These are phyloP conservation scores for Callopanchax toddi DNA, from an alignment of 2,113 vertebrate species.

Conservation along the genomic window DNA sequence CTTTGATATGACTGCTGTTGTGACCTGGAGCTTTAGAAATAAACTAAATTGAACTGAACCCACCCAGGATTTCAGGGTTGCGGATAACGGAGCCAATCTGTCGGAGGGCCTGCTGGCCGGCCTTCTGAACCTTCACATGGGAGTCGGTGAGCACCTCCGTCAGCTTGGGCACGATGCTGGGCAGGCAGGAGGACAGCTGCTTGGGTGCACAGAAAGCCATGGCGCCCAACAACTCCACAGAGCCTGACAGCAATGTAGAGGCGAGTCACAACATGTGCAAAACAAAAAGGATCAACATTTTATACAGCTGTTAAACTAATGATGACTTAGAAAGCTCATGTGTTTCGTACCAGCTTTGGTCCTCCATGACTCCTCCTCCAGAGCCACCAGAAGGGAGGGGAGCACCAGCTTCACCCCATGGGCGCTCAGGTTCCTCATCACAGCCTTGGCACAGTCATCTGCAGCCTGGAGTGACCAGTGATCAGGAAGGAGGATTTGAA, in stretches of 20 bases:
- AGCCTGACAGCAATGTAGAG: constrained; percentile 78
- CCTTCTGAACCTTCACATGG: constrained; percentile 98
- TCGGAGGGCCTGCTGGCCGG: constrained; percentile 94
- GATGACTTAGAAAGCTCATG: neutral
- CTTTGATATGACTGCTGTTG: too few relatives aligned
- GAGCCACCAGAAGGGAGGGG: constrained; percentile 91
- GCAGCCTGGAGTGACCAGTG: constrained; percentile 85
- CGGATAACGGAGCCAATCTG: constrained; percentile 98
- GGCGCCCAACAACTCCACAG: constrained; percentile 94
- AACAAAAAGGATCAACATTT: neutral
- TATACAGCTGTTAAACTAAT: too few relatives aligned
- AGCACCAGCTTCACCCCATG: constrained; percentile 98
- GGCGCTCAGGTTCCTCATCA: constrained; percentile 98
- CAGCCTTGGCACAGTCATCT: constrained; percentile 98
- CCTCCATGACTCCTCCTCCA: constrained; percentile 98
- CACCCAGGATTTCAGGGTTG: constrained; percentile 97
- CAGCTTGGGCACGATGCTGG: constrained; percentile 97
- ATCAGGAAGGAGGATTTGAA: neutral
- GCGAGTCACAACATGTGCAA: neutral
- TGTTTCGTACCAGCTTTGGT: constrained; percentile 91
- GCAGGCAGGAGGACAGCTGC: constrained; percentile 95
- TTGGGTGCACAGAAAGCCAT: constrained; percentile 98
- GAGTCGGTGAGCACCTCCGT: constrained; percentile 98
- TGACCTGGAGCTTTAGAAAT: too few relatives aligned
- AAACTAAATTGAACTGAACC: too few relatives aligned